Percentiles rank a stretch among this genome's conserved stretches.
Evolutionary conservation across 2,888 invertebrate genomes (phyloP).

Genomic region (Abrostola triplasia): DNA sequence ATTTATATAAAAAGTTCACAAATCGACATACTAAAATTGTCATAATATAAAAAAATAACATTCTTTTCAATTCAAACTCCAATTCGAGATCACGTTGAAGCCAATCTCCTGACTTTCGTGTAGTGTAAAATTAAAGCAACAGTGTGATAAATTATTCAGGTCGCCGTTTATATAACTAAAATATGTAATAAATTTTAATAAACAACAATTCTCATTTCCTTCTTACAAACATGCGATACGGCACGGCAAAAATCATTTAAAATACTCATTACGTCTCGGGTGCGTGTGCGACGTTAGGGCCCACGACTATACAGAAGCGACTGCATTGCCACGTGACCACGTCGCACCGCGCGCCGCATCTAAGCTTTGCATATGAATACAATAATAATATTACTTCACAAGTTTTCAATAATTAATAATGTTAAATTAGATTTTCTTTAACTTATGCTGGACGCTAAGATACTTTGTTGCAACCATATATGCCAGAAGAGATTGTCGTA

Average conservation of each 20-base stretch:
- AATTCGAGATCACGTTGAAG: slow-evolving; percentile 85
- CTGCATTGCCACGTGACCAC: slow-evolving; percentile 13
- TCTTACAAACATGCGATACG: slow-evolving; percentile 43
- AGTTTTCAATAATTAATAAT: slow-evolving; percentile 9
- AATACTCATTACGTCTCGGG: neutral
- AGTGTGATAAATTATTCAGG: slow-evolving; percentile 77
- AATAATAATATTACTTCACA: slow-evolving; percentile 25
- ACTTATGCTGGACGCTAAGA: slow-evolving; percentile 34
- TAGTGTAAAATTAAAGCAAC: slow-evolving; percentile 83
- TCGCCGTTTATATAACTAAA: slow-evolving; percentile 62
- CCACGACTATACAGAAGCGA: slow-evolving; percentile 4
- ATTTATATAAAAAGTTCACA: slow-evolving; percentile 22
- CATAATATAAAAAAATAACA: slow-evolving; percentile 52
- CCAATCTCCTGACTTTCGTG: slow-evolving; percentile 77
- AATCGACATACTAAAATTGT: slow-evolving; percentile 31
- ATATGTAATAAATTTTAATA: slow-evolving; percentile 55
- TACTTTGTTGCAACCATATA: slow-evolving; percentile 15
- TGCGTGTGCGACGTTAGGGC: neutral
- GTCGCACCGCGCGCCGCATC: slow-evolving; percentile 12
- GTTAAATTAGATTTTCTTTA: slow-evolving; percentile 28
- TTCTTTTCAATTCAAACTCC: slow-evolving; percentile 73
- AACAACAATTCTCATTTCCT: slow-evolving; percentile 58
- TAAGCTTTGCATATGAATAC: slow-evolving; percentile 19
- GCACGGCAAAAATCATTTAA: slow-evolving; percentile 12
- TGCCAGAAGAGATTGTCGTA: slow-evolving; percentile 18